Percentiles rank a stretch among this genome's conserved stretches.
These are phyloP conservation scores for Hyles euphorbiae DNA, from an alignment of 1,140 invertebrate species.

Conservation along the genomic window DNA sequence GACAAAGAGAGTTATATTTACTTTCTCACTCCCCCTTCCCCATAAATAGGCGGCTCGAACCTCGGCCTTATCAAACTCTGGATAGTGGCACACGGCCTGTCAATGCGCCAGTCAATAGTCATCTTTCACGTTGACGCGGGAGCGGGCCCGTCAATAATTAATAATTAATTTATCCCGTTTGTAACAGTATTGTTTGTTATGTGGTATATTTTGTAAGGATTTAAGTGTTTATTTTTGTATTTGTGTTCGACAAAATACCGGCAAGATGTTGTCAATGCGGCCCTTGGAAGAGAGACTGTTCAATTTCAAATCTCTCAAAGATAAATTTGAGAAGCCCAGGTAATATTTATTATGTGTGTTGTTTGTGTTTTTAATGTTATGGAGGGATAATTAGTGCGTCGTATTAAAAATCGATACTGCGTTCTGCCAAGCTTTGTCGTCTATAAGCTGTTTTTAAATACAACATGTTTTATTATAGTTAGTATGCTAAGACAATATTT, in stretches of 20 bases:
- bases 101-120: slow-evolving; percentile 2
- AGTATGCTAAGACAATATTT: too few species aligned
- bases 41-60: slow-evolving; percentile 2
- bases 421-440: too few species aligned
- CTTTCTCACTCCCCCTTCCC: not conserved
- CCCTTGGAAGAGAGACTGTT: slow-evolving; percentile 49
- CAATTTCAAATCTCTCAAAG: slow-evolving; percentile 61
- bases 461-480: too few species aligned
- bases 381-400: too few species aligned
- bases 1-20: too few species aligned
- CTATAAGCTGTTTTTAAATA: too few species aligned
- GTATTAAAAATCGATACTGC: not conserved
- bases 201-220: not conserved
- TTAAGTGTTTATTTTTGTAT: slow-evolving; percentile 6
- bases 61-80: slow-evolving; percentile 6
- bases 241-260: slow-evolving; percentile 6
- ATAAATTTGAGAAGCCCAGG: slow-evolving; percentile 60
- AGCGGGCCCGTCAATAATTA: not conserved
- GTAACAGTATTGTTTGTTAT: too few species aligned
- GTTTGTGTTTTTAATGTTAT: too few species aligned
- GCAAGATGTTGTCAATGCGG: slow-evolving; percentile 51
- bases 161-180: not conserved
- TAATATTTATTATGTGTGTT: slow-evolving; percentile 26
- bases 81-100: slow-evolving; percentile 3
- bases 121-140: slow-evolving; percentile 8